Evolutionary conservation across 2,797 vertebrate species (phyloP).

Genomic region (Cirrhinus molitorella): DNA sequence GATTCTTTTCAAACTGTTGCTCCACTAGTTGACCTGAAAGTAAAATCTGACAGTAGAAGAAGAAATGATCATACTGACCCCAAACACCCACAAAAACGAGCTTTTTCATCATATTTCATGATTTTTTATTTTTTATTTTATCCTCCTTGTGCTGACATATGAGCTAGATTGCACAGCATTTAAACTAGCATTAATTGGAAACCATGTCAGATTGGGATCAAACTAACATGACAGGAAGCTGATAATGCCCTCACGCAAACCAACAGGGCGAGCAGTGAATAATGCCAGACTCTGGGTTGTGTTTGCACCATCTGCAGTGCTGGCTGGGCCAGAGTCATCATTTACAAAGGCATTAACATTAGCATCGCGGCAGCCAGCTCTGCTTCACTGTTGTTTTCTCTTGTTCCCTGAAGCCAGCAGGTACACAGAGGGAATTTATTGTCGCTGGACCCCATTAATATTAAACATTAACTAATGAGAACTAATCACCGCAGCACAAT

Average conservation of each 20-base stretch:
- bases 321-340: slow-evolving; percentile 71
- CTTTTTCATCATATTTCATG: not conserved
- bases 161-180: not conserved
- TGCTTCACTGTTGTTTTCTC: slow-evolving; percentile 54
- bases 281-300: slow-evolving; percentile 27
- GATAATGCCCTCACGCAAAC: slow-evolving; percentile 27
- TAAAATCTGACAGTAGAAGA: not conserved
- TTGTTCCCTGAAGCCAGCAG: slow-evolving; percentile 62
- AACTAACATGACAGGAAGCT: slow-evolving; percentile 4
- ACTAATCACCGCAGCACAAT: slow-evolving; percentile 78
- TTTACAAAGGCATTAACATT: slow-evolving; percentile 73
- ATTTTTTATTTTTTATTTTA: not conserved
- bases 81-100: not conserved
- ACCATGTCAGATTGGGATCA: not conserved
- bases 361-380: slow-evolving; percentile 55
- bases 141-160: not conserved
- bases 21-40: not conserved
- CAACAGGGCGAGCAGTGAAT: slow-evolving; percentile 4
- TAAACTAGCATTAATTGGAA: slow-evolving; percentile 13
- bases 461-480: slow-evolving; percentile 81
- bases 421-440: slow-evolving; percentile 76
- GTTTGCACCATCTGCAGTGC: slow-evolving; percentile 58
- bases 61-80: not conserved
- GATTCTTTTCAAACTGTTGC: not conserved
- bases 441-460: slow-evolving; percentile 79